Evolutionary conservation across 2,888 invertebrate species (phyloP).

Genomic region (Notocelia uddmanniana): DNA sequence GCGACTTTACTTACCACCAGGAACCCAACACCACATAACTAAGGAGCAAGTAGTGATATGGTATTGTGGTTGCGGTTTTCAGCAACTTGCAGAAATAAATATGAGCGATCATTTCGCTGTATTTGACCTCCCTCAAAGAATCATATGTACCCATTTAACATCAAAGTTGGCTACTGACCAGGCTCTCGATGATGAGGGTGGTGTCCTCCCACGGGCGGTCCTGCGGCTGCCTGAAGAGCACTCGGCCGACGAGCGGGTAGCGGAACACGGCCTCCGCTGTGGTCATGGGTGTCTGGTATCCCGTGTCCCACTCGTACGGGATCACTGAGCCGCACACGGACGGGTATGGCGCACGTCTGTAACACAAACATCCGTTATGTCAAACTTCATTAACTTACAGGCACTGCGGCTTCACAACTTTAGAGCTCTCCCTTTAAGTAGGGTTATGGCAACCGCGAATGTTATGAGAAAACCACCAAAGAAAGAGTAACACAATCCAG

Average conservation of each 20-base stretch:
- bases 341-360: constrained; percentile 67
- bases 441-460: no score
- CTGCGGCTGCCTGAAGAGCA: constrained; percentile 92
- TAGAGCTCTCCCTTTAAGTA: neutral
- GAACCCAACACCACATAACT: no score
- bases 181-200: constrained; percentile 91
- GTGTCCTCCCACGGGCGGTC: constrained; percentile 95
- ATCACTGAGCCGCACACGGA: constrained; percentile 87
- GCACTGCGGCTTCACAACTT: neutral
- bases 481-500: no score
- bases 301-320: constrained; percentile 87
- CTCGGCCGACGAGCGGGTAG: constrained; percentile 95
- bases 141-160: no score
- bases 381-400: neutral
- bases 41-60: no score
- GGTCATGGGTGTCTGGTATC: constrained; percentile 89
- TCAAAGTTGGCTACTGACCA: no score
- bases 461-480: no score
- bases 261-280: constrained; percentile 93
- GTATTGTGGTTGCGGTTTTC: no score
- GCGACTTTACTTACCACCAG: no score
- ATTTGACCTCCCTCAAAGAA: no score
- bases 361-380: neutral
- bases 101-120: no score
- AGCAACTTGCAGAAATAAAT: no score